phyloP scores from a whole-genome alignment of 2,888 invertebrate species.

The Synergus umbraculus region DNA sequence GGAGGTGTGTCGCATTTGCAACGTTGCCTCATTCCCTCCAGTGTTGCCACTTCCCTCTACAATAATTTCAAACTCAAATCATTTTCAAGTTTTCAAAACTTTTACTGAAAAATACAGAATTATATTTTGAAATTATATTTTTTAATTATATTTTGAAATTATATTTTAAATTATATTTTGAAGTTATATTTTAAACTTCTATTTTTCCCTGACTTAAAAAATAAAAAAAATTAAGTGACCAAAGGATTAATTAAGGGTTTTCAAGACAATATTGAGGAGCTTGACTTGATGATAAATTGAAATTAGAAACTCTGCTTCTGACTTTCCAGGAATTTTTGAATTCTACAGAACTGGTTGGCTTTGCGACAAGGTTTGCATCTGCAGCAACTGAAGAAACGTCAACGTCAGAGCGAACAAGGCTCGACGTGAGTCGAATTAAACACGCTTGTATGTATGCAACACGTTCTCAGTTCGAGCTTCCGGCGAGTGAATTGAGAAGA shows the following conservation, averaged over 20 bases:
- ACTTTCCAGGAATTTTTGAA: not conserved
- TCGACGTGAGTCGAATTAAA: conserved; percentile 30
- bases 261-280: too few relatives aligned
- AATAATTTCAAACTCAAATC: not conserved
- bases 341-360: not conserved
- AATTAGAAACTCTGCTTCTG: not conserved
- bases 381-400: conserved; percentile 2
- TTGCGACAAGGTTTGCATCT: conserved; percentile 5
- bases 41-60: conserved; percentile 11
- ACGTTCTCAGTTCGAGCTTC: conserved; percentile 8
- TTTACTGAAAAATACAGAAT: too few relatives aligned
- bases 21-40: conserved; percentile 10
- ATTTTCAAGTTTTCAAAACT: not conserved
- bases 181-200: too few relatives aligned
- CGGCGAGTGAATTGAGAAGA: conserved; percentile 35
- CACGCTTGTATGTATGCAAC: conserved; percentile 3
- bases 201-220: too few relatives aligned
- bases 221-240: too few relatives aligned
- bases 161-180: too few relatives aligned
- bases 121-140: too few relatives aligned
- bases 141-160: too few relatives aligned
- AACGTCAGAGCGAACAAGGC: conserved; percentile 22
- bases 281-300: not conserved
- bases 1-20: conserved; percentile 26
- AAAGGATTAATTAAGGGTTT: too few relatives aligned